Evolutionary conservation across 2,888 invertebrate species (phyloP).

Genomic region (Proisotoma minuta): DNA sequence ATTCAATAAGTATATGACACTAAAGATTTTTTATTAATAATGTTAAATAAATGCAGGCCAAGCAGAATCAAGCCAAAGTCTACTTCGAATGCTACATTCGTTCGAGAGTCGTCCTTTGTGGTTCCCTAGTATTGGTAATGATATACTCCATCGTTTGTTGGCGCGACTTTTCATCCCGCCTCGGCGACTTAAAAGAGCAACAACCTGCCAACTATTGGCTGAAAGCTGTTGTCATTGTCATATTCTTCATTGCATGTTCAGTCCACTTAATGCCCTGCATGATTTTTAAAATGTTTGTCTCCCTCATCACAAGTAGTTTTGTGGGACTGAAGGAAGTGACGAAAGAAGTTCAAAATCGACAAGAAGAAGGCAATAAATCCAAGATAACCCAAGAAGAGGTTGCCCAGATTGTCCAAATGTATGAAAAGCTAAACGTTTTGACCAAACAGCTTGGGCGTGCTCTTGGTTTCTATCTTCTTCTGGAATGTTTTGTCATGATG

Average conservation of each 20-base stretch:
- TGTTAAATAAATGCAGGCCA: no score
- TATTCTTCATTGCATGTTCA: neutral
- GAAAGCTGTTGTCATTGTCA: neutral
- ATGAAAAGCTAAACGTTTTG: neutral
- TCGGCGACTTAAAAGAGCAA: neutral
- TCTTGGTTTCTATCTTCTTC: neutral
- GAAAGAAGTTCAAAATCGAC: no score
- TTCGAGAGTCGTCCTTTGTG: neutral
- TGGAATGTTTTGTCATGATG: neutral
- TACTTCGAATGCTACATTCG: neutral
- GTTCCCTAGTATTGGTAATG: neutral
- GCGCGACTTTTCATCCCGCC: neutral
- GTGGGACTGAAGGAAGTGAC: neutral
- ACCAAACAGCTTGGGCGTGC: neutral
- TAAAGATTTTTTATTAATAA: neutral
- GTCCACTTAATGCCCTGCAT: neutral
- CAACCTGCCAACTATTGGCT: neutral
- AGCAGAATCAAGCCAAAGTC: neutral
- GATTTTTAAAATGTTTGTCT: neutral
- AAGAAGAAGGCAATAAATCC: neutral
- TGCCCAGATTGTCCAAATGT: neutral
- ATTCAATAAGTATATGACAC: neutral
- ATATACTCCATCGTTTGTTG: neutral
- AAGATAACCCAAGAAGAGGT: neutral
- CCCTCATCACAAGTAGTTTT: neutral